Evolutionary conservation across 2,888 invertebrate species (phyloP), one percentile per base, ranked within the genome.

Genomic region (Erebia aethiops): DNA sequence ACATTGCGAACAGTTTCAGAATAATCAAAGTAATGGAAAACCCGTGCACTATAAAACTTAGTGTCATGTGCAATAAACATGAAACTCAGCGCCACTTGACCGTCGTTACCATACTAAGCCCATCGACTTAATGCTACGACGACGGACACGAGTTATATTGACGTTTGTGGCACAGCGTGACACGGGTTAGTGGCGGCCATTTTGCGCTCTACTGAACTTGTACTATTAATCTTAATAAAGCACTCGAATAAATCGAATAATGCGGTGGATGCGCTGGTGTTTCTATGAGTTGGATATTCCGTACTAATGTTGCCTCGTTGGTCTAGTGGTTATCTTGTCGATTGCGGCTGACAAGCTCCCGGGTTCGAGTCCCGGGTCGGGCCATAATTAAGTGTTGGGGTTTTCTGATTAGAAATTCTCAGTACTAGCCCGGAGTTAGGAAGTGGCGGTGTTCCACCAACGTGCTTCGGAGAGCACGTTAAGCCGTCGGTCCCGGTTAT

Each of bases 131-230:
- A 41, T 54, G 16, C 14, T 10, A 13, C 13, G 52, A 16, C 16
- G 52, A 1, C 9, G 35, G 18, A 9, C 3, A 16, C 41, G 49
- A 54, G 52, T 41, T 54, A 41, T 64, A 64, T 54, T 41, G 64
- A 54, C 64, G 54, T 35, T 16, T 41, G 64, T 41, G 26, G 41
- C 16, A 26, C 35, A 5, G 11, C 52, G 41, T 54, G 64, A 64
- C 64, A 41, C 35, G 52, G 64, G 64, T 54, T 16, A 3, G 18
- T 7, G 49, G 62, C 62, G 13, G 62, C 46, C 62, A 62, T 46
- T 62, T 21, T 21, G 46, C 62, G 49, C 49, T 16, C 0, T 1
- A 21, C 9, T 21, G 62, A 46, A 49, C 62, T 18, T 14, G 0
- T 18, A 2, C n/a, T 54, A 64, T 64, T 16, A 54, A 64, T 64